Percentiles rank a stretch among this genome's conserved stretches.
Conservation (phyloP, 2,113 vertebrate genomes). For the Dolichotis patagonum region DNA sequence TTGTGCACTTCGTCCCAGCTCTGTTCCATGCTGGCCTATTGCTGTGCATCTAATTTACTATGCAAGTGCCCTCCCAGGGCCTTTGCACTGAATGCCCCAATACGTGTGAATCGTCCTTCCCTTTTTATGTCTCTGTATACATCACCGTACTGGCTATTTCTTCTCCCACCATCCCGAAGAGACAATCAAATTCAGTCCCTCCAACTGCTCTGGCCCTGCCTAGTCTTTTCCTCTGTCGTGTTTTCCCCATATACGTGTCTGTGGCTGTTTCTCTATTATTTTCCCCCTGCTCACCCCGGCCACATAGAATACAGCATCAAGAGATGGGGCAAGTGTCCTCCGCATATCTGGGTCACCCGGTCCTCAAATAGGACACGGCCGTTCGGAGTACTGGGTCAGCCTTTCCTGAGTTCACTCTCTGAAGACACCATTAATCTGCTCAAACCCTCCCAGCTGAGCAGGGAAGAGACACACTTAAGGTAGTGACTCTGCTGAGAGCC, state of each 20-base stretch:
- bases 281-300: no score
- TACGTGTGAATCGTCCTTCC: not conserved
- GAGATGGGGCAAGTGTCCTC: not conserved
- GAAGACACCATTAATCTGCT: not conserved
- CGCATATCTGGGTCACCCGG: not conserved
- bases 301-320: not conserved
- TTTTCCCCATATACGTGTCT: not conserved
- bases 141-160: not conserved
- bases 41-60: not conserved
- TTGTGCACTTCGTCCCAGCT: not conserved
- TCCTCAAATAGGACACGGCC: not conserved
- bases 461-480: not conserved
- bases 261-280: not conserved
- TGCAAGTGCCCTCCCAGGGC: not conserved
- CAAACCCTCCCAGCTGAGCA: not conserved
- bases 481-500: fast-evolving
- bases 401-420: not conserved
- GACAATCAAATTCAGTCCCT: not conserved
- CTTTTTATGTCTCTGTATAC: not conserved
- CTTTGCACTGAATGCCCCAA: not conserved
- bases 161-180: not conserved
- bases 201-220: not conserved
- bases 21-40: not conserved
- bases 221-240: not conserved
- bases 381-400: not conserved